Conservation (phyloP, 2,797 vertebrate species). For the Scleropages formosus region DNA sequence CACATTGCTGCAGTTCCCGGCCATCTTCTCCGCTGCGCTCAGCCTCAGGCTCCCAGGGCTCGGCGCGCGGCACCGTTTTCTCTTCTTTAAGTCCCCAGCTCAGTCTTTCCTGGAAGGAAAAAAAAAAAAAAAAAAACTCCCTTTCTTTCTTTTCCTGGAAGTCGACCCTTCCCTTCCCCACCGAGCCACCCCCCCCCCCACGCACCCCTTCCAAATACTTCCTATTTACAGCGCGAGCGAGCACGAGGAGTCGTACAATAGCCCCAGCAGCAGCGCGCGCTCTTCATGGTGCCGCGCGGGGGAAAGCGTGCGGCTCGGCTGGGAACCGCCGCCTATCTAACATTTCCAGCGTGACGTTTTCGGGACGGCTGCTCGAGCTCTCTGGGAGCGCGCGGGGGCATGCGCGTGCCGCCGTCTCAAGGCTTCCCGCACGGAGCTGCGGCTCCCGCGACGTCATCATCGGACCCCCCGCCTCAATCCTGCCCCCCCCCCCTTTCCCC, state of each 20-base stretch:
- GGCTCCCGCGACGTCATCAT: constrained; percentile 39
- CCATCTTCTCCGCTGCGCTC: constrained; percentile 68
- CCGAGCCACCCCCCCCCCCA: constrained; percentile 25
- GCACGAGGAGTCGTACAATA: constrained; percentile 37
- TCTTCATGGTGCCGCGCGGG: constrained; percentile 32
- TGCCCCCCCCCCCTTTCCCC: too few species aligned
- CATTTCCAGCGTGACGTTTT: too few species aligned
- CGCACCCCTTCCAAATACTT: constrained; percentile 19
- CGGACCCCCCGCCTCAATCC: too few species aligned
- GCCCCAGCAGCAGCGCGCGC: constrained; percentile 25
- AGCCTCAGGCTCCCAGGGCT: constrained; percentile 11
- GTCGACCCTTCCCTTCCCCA: constrained; percentile 21
- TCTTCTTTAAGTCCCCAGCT: constrained; percentile 15
- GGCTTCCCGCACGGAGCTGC: constrained; percentile 49
- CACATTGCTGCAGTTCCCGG: constrained; percentile 71
- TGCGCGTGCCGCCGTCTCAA: constrained; percentile 27
- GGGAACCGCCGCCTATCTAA: not conserved
- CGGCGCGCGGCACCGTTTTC: constrained; percentile 12
- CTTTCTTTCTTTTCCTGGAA: constrained; percentile 26
- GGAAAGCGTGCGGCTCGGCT: too few species aligned
- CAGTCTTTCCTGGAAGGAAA: constrained; percentile 15
- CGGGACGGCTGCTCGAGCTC: not conserved
- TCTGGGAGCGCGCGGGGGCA: not conserved
- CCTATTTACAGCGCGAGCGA: constrained; percentile 27
- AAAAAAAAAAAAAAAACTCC: constrained; percentile 11